Conservation (phyloP, 2,888 invertebrate genomes). For the Stramonita haemastoma region DNA sequence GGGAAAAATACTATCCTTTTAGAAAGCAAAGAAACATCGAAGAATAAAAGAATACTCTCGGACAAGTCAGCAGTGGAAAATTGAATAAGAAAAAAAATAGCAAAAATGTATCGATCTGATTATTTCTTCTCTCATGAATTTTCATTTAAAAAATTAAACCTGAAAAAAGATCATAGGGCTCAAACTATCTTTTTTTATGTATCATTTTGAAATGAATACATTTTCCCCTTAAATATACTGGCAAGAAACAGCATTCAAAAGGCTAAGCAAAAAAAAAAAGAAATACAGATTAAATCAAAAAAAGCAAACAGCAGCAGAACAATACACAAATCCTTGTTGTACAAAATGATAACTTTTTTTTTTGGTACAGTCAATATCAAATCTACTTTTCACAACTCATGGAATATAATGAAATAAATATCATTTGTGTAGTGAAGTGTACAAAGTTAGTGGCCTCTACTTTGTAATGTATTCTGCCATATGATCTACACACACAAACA, state of each 20-base stretch:
- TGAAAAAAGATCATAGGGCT: not conserved
- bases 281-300: not conserved
- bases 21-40: too few relatives aligned
- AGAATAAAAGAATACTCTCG: too few relatives aligned
- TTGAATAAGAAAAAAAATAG: not conserved
- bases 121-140: not conserved
- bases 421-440: too few relatives aligned
- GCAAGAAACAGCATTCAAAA: not conserved
- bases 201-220: not conserved
- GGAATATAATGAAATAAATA: not conserved
- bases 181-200: not conserved
- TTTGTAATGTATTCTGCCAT: too few relatives aligned
- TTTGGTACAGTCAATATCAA: too few relatives aligned
- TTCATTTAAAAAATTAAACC: too few relatives aligned
- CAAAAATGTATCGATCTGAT: not conserved
- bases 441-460: too few relatives aligned
- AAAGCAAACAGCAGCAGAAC: not conserved
- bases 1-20: too few relatives aligned
- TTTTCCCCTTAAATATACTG: not conserved
- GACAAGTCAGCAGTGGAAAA: not conserved
- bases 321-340: not conserved
- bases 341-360: too few relatives aligned
- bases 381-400: not conserved
- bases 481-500: too few relatives aligned
- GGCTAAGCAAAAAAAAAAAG: not conserved